Evolutionary conservation across 2,888 invertebrate species (phyloP), one percentile per base, ranked within the genome.

Genomic region (Drosophila recens): DNA sequence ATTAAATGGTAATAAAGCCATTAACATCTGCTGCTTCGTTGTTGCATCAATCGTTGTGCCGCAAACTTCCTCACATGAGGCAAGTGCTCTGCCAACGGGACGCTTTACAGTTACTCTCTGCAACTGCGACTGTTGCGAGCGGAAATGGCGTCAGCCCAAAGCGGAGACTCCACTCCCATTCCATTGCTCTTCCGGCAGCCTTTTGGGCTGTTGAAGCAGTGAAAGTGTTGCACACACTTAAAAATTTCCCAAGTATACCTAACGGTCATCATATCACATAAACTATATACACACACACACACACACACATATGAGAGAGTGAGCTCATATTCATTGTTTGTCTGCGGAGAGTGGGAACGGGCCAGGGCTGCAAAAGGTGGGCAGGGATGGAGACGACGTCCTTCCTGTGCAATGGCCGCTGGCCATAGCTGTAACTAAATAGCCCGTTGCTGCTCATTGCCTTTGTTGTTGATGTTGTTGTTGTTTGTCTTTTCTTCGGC

Each of bases 161-260:
- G 49, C 46, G 30, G 30, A 42, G 33, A 34, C 5, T 23, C 4
- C 42, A 17, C 4, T 10, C 17, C 45, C 13, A 8, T 40, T 6
- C 43, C 33, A 30, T 33, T 23, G 45, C 38, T 48, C 42, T 58
- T 62, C 27, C 59, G 15, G 36, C 56, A 20, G 46, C 52, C 52
- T 34, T 46, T 40, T 42, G 38, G 43, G n/a, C 54, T 46, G 46
- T 38, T 57, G 63, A 61, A 56, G 66, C 49, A 70, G 73, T 67
- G 79, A 82, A 80, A 82, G 82, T 80, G 72, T 76, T 79, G 82
- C 67, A 66, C 72, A 81, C 87, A 81, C 86, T 86, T 79, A 73
- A 81, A 84, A 84, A 80, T 81, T 80, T 86, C 84, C 82, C 79
- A 89, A 89, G 89, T 81, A 83, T 81, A 76, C 81, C 86, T 85